phyloP scores from a whole-genome alignment of 2,888 invertebrate genomes.

The Drymonia ruficornis region DNA sequence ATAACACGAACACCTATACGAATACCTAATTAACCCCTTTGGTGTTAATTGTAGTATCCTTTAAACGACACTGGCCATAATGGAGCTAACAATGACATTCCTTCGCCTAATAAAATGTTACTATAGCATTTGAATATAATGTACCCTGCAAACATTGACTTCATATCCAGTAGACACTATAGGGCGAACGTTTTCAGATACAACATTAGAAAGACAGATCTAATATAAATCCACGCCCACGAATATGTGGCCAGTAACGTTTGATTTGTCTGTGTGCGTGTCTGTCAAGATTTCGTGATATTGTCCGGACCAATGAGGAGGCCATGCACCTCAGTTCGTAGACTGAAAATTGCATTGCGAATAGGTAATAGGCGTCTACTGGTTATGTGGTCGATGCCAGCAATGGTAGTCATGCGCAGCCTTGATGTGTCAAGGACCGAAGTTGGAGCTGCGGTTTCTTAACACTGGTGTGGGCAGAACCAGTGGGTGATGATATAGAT shows the following conservation, averaged over 20 bases:
- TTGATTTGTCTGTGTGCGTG: too few species aligned
- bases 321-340: too few species aligned
- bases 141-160: constrained; percentile 26
- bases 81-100: constrained; percentile 59
- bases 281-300: too few species aligned
- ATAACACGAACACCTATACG: neutral
- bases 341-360: too few species aligned
- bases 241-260: too few species aligned
- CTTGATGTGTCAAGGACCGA: constrained; percentile 56
- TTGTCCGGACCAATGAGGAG: too few species aligned
- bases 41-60: constrained; percentile 1
- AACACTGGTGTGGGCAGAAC: constrained; percentile 8
- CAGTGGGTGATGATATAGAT: neutral
- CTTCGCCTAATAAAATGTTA: constrained; percentile 50
- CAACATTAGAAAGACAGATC: too few species aligned
- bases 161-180: too few species aligned
- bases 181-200: too few species aligned
- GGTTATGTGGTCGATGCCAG: too few species aligned
- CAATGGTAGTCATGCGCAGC: constrained; percentile 34
- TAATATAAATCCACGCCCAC: too few species aligned
- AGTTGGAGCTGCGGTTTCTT: constrained; percentile 18
- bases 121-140: constrained; percentile 66
- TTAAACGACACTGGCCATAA: neutral
- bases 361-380: too few species aligned
- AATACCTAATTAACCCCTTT: neutral